A percentile compares a stretch with the other conserved stretches of the same genome.
Conservation (phyloP, 2,797 vertebrate species). For the Eulemur mongoz region DNA sequence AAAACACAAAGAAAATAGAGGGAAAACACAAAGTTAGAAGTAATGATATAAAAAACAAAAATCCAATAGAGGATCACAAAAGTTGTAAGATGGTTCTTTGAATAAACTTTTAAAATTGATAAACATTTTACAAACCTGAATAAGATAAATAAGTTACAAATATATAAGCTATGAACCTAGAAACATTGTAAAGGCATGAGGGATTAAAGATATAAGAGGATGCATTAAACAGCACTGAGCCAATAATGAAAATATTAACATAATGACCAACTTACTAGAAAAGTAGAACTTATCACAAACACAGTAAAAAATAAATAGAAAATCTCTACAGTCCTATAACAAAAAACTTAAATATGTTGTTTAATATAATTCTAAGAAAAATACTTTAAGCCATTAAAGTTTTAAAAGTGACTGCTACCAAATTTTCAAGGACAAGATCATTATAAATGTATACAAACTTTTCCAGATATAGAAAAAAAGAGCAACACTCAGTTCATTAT, state of each 20-base stretch:
- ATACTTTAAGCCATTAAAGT: not conserved
- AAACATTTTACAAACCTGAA: not conserved
- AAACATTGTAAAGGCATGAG: not conserved
- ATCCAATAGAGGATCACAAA: not conserved
- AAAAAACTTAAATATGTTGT: not conserved
- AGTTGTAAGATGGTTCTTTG: not conserved
- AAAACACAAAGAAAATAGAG: not conserved
- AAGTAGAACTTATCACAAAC: constrained; percentile 9
- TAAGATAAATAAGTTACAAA: not conserved
- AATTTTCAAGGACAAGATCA: not conserved
- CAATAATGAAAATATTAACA: not conserved
- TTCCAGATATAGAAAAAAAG: not conserved
- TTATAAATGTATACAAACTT: not conserved
- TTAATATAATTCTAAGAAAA: not conserved
- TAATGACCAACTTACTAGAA: not conserved
- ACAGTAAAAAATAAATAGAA: not conserved
- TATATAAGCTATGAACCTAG: not conserved
- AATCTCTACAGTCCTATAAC: not conserved
- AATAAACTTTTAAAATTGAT: not conserved
- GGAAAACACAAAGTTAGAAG: not conserved
- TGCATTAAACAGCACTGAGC: not conserved
- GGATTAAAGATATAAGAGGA: not conserved
- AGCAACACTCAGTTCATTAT: not conserved
- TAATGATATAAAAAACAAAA: not conserved
- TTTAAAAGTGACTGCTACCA: not conserved